These are phyloP conservation scores for Pardalotus punctatus DNA, from an alignment of 2,113 vertebrate genomes.

Conservation along the genomic window DNA sequence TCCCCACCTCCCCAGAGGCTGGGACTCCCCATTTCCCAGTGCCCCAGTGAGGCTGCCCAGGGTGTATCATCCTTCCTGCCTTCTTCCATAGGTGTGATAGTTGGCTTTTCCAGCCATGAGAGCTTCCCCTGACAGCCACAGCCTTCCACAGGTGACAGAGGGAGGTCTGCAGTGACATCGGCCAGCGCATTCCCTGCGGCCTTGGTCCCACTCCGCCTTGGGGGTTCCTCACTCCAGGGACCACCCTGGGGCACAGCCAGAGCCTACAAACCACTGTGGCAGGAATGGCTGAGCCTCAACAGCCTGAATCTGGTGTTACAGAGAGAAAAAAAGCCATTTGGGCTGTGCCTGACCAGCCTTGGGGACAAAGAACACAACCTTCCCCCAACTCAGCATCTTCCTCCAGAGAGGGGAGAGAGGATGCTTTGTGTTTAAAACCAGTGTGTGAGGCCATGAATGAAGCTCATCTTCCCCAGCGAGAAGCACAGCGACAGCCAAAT, in stretches of 20 bases:
- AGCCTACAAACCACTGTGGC: rapidly evolving
- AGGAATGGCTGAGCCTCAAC: not conserved
- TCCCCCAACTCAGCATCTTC: not conserved
- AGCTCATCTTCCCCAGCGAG: not conserved
- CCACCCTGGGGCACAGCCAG: not conserved
- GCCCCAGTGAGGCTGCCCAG: not conserved
- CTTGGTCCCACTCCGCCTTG: not conserved
- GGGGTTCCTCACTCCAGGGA: not conserved
- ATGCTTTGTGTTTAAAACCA: not conserved
- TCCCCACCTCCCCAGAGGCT: not conserved
- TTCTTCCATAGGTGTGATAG: rapidly evolving
- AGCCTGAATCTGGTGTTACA: not conserved
- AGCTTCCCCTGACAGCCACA: not conserved
- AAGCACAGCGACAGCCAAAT: not conserved
- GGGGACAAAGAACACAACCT: not conserved
- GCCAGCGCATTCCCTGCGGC: not conserved
- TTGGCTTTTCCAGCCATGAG: not conserved
- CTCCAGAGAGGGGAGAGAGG: not conserved
- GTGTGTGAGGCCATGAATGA: not conserved
- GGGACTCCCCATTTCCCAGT: not conserved
- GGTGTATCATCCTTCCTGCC: rapidly evolving
- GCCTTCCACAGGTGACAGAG: not conserved
- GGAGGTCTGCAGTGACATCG: not conserved
- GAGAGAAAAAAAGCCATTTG: not conserved
- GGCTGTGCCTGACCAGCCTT: not conserved